These are phyloP conservation scores for Cryptocheilus praepositus DNA, from an alignment of 2,888 invertebrate species.

Conservation along the genomic window DNA sequence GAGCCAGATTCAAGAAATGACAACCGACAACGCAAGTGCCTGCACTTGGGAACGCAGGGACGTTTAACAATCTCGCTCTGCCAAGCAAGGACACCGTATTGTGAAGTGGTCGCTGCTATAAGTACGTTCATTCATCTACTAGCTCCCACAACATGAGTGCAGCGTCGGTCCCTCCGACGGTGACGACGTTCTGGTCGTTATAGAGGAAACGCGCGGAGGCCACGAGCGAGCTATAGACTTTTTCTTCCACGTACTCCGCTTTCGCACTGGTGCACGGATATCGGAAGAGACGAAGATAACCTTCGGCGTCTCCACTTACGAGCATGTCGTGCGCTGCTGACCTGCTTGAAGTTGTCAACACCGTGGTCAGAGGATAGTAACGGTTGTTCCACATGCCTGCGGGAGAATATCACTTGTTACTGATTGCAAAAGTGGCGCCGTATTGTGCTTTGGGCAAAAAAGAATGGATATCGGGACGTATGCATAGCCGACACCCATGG, in stretches of 20 bases:
- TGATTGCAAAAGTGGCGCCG: no score
- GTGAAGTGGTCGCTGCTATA: not conserved
- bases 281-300: constrained; percentile 89
- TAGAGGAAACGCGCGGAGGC: constrained; percentile 88
- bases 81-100: no score
- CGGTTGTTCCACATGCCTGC: constrained; percentile 92
- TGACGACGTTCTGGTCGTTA: constrained; percentile 90
- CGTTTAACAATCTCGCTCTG: no score
- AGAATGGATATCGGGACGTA: no score
- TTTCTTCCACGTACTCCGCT: constrained; percentile 91
- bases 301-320: constrained; percentile 92
- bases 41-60: no score
- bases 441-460: no score
- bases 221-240: constrained; percentile 90
- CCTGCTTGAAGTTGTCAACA: constrained; percentile 87
- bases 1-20: no score
- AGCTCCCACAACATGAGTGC: constrained; percentile 94
- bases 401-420: not conserved
- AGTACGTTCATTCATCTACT: constrained; percentile 80
- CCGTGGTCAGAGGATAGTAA: constrained; percentile 89
- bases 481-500: no score
- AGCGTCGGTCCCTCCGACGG: constrained; percentile 91
- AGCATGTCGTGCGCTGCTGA: constrained; percentile 90
- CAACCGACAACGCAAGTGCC: no score
- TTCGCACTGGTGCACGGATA: constrained; percentile 91